Evolutionary conservation across 2,113 vertebrate species (phyloP).

Genomic region (Echinops telfairi): DNA sequence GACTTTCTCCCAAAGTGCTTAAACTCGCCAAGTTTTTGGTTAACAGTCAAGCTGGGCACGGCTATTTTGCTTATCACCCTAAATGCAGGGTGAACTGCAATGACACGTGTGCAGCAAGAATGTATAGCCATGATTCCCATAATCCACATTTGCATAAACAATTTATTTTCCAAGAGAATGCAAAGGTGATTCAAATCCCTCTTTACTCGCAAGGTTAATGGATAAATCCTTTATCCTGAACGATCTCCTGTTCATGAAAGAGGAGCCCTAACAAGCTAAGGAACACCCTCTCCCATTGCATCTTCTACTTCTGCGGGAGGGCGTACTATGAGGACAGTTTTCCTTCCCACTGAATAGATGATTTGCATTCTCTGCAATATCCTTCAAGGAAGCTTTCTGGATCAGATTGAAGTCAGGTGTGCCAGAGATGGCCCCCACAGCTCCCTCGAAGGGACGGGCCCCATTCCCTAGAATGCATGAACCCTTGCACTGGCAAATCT

Average conservation of each 20-base stretch:
- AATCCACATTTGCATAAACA: background rate
- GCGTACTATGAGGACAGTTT: background rate
- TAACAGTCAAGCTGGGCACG: no score
- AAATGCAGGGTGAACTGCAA: background rate
- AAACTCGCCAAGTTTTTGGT: no score
- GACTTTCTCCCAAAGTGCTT: background rate
- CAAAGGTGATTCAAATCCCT: background rate
- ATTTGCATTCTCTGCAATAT: background rate
- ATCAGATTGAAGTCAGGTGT: background rate
- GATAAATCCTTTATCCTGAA: background rate
- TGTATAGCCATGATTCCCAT: background rate
- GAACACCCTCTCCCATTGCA: background rate
- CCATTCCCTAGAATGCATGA: background rate
- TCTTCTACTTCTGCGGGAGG: background rate
- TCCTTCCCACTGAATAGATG: background rate
- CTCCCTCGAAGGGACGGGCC: background rate
- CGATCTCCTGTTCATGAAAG: background rate
- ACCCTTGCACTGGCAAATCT: background rate
- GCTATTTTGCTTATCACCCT: no score
- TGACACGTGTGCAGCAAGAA: background rate
- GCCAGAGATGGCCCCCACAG: background rate
- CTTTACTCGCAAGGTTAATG: background rate
- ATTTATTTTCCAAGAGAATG: background rate
- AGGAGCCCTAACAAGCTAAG: background rate
- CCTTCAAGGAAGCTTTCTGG: background rate